These are phyloP conservation scores for Ormia ochracea DNA, from an alignment of 2,888 invertebrate genomes.

Conservation along the genomic window DNA sequence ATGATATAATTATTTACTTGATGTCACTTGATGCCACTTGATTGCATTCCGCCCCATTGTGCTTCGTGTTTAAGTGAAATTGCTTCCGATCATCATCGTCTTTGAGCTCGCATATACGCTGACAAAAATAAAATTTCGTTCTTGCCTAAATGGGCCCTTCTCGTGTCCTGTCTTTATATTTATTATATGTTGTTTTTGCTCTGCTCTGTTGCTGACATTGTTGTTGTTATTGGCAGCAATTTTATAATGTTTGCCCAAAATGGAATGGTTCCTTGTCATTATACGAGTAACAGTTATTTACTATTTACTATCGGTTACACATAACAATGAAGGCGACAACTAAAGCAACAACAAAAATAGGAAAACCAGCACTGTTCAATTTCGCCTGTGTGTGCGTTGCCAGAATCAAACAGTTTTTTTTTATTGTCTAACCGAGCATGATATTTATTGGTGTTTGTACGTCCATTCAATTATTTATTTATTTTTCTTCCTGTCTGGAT, in stretches of 20 bases:
- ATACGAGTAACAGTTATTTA: background rate
- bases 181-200: background rate
- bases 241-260: constrained; percentile 26
- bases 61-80: background rate
- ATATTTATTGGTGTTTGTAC: background rate
- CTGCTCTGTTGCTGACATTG: background rate
- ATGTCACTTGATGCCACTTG: too few relatives aligned
- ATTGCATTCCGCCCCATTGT: background rate
- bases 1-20: too few relatives aligned
- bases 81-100: background rate
- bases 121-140: background rate
- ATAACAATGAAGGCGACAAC: background rate
- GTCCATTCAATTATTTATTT: background rate
- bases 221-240: constrained; percentile 15
- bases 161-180: background rate
- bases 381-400: background rate
- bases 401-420: background rate
- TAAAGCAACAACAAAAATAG: background rate
- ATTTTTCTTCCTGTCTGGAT: background rate
- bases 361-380: background rate
- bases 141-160: background rate
- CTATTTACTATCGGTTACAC: constrained; percentile 38
- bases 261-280: constrained; percentile 7
- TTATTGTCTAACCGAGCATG: constrained; percentile 14
- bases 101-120: background rate